phyloP scores from a whole-genome alignment of 2,113 vertebrate genomes.

The Typhlomys cinereus region DNA sequence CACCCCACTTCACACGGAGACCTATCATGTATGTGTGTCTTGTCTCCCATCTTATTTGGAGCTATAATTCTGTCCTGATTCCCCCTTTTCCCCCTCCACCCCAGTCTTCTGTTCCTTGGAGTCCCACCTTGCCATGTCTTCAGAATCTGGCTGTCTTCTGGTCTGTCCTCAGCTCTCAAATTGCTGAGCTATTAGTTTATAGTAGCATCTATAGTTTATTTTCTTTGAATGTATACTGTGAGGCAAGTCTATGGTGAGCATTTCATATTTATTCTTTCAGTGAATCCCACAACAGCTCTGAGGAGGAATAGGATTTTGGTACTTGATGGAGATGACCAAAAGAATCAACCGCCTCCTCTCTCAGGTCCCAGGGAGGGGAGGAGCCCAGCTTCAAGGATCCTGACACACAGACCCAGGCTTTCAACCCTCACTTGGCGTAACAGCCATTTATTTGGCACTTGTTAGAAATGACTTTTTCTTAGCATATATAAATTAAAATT shows the following conservation, averaged over 20 bases:
- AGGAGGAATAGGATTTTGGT: neutral
- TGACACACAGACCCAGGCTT: neutral
- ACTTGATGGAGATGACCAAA: neutral
- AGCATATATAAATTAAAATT: neutral
- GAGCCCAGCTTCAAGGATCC: neutral
- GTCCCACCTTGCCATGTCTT: neutral
- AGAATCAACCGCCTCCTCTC: neutral
- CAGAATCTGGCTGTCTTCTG: neutral
- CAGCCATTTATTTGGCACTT: neutral
- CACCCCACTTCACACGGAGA: neutral
- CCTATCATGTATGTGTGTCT: neutral
- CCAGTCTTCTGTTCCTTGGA: no score
- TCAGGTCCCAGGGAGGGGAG: no score
- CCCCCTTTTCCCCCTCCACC: neutral
- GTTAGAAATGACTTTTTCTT: neutral
- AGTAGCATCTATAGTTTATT: neutral
- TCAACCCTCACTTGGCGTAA: neutral
- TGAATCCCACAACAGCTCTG: neutral
- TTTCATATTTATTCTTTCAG: neutral
- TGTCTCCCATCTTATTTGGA: neutral
- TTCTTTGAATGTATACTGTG: neutral
- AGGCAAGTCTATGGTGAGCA: neutral
- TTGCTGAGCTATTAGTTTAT: neutral
- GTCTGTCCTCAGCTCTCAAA: neutral
- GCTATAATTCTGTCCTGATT: neutral